Evolutionary conservation across 2,797 vertebrate genomes (phyloP), one percentile per base, ranked within the genome.

Genomic region (Crotalus adamanteus): DNA sequence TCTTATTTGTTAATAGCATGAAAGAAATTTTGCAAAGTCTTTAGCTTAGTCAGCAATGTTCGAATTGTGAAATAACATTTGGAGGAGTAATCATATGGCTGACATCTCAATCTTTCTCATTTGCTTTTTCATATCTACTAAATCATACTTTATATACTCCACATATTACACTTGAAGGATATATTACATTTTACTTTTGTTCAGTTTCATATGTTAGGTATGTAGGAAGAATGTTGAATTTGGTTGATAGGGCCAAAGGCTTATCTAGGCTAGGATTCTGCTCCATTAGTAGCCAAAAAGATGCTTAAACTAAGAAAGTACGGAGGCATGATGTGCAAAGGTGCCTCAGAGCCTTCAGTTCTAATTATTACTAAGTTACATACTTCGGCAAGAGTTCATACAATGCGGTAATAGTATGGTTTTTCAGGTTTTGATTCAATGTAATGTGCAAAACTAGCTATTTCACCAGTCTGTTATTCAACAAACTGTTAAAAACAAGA

Each of bases 11-110:
- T 78, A 78, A 28, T 56, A 86, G 57, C 59, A 53, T 60, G 55
- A 91, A 11, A 25, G 25, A 73, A n/a, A 59, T 47, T 57, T 6
- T 57, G 61, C 60, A 60, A 61, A 95, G 47, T n/a, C 26, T 92
- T 25, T 90, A 9, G 53, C 16, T 53, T 25, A 61, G 59, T 20
- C 26, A 42, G 28, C 31, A 91, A 87, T 69, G 2, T 94, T 95
- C 57, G 89, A 61, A 37, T 93, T 93, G 57, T 63, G 91, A 94
- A 88, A 93, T 53, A 37, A 37, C 0, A 78, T 94, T 91, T 91
- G 63, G 31, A 73, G 25, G 65, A 86, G 22, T 53, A 73, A 31
- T 31, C 8, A 25, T 78, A 42, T 7, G 6, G 25, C n/a, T 59
- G 12, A 69, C 47, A 59, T 18, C 22, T 92, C 42, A 57, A 1